These are phyloP conservation scores for Cephalopterus ornatus DNA, from an alignment of 2,113 vertebrate genomes.

Conservation along the genomic window DNA sequence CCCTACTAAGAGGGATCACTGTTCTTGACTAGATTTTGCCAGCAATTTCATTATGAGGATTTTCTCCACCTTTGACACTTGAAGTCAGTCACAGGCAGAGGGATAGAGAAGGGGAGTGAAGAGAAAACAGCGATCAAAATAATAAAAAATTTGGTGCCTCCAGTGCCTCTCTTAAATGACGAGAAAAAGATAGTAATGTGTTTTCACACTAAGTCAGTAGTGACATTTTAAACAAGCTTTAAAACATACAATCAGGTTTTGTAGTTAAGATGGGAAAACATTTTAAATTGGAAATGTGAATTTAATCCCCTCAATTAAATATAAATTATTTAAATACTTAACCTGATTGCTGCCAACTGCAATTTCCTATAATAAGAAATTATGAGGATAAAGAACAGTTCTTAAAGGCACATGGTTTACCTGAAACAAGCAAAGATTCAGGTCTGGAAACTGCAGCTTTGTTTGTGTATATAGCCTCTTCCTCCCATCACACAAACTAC, in stretches of 20 bases:
- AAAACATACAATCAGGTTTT: background rate
- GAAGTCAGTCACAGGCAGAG: background rate
- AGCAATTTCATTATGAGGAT: background rate
- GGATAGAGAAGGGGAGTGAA: background rate
- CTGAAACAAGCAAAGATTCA: background rate
- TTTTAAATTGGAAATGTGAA: conserved; percentile 35
- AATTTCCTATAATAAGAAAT: conserved; percentile 43
- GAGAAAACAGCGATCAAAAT: background rate
- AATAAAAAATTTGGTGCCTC: background rate
- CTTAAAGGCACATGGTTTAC: background rate
- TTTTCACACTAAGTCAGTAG: background rate
- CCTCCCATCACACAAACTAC: background rate
- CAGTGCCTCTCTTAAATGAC: background rate
- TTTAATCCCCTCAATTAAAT: conserved; percentile 33
- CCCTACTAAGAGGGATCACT: background rate
- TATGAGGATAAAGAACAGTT: background rate
- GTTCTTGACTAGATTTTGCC: background rate
- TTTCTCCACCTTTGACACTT: background rate
- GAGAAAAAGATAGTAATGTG: background rate
- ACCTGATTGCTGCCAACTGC: conserved; percentile 40
- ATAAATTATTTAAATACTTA: conserved; percentile 40
- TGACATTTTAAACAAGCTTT: background rate
- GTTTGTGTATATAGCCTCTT: background rate
- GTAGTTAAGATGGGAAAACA: conserved; percentile 33
- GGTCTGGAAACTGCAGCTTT: background rate